Conservation (phyloP, 2,113 vertebrate genomes). For the Cygnus buccinator region DNA sequence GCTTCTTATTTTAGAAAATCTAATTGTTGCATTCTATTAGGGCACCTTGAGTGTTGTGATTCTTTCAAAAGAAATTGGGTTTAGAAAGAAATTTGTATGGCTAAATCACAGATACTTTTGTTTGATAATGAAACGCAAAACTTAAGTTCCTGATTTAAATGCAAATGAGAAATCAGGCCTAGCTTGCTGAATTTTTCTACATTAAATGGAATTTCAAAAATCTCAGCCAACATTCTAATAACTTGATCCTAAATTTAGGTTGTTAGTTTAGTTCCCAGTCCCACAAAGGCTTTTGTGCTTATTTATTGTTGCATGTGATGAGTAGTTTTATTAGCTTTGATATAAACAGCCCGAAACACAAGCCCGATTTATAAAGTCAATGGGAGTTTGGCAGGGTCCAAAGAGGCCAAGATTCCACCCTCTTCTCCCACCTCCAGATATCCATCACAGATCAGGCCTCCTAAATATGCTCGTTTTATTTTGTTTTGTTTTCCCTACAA, state of each 20-base stretch:
- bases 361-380: background rate
- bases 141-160: background rate
- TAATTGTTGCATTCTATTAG: background rate
- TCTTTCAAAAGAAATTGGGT: background rate
- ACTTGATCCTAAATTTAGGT: background rate
- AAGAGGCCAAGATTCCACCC: background rate
- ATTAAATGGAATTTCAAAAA: background rate
- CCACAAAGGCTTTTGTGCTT: background rate
- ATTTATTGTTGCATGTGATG: background rate
- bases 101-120: background rate
- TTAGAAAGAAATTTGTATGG: background rate
- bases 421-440: background rate
- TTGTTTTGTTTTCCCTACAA: background rate
- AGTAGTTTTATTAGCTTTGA: background rate
- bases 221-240: background rate
- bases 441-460: background rate
- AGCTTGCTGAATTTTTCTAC: background rate
- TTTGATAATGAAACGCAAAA: background rate
- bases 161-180: background rate
- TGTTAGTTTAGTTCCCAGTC: background rate
- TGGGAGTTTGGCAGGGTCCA: background rate
- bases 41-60: background rate
- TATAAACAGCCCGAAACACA: background rate
- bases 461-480: background rate
- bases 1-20: conserved; percentile 30